Evolutionary conservation across 2,113 vertebrate species (phyloP), one percentile per base, ranked within the genome.

Genomic region (Peromyscus californicus): DNA sequence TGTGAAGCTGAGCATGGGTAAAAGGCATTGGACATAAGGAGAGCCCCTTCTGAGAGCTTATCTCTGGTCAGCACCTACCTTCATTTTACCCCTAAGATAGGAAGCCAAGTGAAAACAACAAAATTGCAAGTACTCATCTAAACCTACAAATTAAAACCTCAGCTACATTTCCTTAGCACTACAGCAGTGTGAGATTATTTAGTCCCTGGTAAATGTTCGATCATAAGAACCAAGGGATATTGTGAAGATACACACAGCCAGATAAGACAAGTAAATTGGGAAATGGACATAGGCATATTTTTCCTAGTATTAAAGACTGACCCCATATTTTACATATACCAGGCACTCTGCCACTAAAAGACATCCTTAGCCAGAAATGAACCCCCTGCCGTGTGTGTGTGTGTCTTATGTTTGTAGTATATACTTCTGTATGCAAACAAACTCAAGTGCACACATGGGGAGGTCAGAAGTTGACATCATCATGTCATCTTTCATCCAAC

Each of bases 51-150:
- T 57, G 42, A 94, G 45, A 89, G 33, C 13, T 83, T 86, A 48
- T 9, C 74, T 45, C 54, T 26, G 45, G 29, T 29, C 36, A 29
- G 26, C 21, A 70, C 5, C 17, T 75, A 87, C 63, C 67, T 91
- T 89, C n/a, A 83, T 57, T 75, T 92, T 83, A 80, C 5, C 13
- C 17, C 42, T 45, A 65, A 59, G 87, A 59, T 94, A 89, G 33
- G 87, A 87, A 92, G 59, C 21, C 88, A 89, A 94, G 45, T 82
- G 89, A 93, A 65, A 93, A 86, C 19, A 84, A 70, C 39, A 65
- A 97, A 95, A 63, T 39, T 86, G 89, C 89, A 94, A 94, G n/a
- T 39, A 33, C 16, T 95, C 39, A n/a, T 63, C 45, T 61, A 87
- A 74, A 75, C 21, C 86, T 65, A 59, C 5, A 90, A 91, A 91